Evolutionary conservation across 2,113 vertebrate genomes (phyloP).

Genomic region (Caretta caretta): DNA sequence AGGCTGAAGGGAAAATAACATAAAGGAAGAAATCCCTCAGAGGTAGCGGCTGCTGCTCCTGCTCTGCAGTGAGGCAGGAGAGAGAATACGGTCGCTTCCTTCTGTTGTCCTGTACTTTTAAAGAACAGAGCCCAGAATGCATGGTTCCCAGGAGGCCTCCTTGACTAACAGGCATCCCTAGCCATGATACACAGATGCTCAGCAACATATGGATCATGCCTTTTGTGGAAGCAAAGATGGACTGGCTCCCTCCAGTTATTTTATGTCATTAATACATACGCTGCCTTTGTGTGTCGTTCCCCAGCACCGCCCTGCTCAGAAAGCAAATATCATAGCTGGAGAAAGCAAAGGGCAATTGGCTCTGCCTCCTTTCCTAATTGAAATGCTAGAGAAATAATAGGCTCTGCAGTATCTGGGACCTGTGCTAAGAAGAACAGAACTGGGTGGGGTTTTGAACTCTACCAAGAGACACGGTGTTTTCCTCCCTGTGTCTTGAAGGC

Average conservation of each 20-base stretch:
- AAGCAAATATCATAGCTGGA: not conserved
- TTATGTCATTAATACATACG: not conserved
- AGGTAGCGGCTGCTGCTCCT: not conserved
- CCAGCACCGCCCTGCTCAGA: not conserved
- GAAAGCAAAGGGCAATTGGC: not conserved
- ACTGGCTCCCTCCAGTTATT: not conserved
- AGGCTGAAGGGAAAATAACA: not conserved
- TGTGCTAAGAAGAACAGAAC: not conserved
- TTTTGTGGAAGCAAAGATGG: not conserved
- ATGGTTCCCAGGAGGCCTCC: not conserved
- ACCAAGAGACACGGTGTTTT: not conserved
- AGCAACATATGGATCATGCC: no score
- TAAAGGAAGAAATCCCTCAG: not conserved
- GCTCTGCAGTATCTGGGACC: not conserved
- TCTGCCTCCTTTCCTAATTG: not conserved
- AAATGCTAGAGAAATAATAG: slow-evolving; percentile 3
- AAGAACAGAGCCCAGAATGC: not conserved
- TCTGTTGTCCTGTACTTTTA: not conserved
- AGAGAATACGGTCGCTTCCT: not conserved
- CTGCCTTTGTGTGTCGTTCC: not conserved
- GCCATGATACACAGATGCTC: not conserved
- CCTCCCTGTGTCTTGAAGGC: not conserved
- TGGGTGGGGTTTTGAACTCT: not conserved
- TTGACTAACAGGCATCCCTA: not conserved
- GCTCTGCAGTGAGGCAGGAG: not conserved